Conservation (phyloP, 2,888 invertebrate species). For the Drosophila acutilabella region DNA sequence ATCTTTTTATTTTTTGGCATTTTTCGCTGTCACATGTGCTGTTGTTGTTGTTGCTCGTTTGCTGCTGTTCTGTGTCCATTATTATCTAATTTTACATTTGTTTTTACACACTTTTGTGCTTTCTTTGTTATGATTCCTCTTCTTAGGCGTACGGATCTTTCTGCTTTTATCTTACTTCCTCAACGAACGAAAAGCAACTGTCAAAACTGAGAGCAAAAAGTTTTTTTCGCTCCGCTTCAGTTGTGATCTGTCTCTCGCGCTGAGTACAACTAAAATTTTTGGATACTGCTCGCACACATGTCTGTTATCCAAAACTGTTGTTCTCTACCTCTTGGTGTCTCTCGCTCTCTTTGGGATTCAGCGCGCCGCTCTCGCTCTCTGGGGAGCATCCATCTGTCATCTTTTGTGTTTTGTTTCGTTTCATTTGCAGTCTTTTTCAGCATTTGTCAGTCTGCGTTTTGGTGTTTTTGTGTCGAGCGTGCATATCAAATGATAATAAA, state of each 20-base stretch:
- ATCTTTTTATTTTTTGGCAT: conserved; percentile 74
- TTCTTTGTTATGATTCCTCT: conserved; percentile 28
- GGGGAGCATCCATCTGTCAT: conserved; percentile 67
- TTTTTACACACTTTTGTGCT: conserved; percentile 26
- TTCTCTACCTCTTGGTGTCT: conserved; percentile 26
- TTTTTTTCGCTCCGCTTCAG: conserved; percentile 30
- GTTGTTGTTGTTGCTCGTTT: conserved; percentile 36
- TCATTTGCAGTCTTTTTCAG: conserved; percentile 38
- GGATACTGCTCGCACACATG: conserved; percentile 8
- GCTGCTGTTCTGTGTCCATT: conserved; percentile 52
- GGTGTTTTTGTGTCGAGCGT: conserved; percentile 12
- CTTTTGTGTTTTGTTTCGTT: conserved; percentile 42
- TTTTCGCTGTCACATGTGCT: conserved; percentile 63
- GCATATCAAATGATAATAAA: conserved; percentile 17
- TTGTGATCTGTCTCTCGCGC: conserved; percentile 51
- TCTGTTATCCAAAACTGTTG: conserved; percentile 27
- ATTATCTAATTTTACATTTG: conserved; percentile 57
- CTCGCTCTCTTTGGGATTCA: conserved; percentile 22
- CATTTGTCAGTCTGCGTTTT: conserved; percentile 24
- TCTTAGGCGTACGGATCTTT: conserved; percentile 6
- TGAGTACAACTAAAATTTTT: conserved; percentile 46
- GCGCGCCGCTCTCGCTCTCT: conserved; percentile 50
- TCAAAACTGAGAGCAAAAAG: conserved; percentile 26
- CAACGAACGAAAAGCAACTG: conserved; percentile 46
- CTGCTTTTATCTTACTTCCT: conserved; percentile 37